Evolutionary conservation across 1,140 invertebrate species (phyloP).

Genomic region (Tigriopus japonicus): DNA sequence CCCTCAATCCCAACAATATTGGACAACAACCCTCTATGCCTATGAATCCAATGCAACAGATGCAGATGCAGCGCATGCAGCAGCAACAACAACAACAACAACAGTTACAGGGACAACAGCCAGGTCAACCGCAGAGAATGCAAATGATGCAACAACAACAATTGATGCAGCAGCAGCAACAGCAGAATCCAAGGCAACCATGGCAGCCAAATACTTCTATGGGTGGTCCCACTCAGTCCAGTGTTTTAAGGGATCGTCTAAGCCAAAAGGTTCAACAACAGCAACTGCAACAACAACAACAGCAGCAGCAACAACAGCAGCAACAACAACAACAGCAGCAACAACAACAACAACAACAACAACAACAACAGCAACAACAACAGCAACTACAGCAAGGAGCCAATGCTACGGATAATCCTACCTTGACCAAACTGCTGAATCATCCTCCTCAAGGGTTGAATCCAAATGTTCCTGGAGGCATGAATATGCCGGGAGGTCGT

Average conservation of each 20-base stretch:
- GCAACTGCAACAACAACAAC: constrained; percentile 6
- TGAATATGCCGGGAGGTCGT: not conserved
- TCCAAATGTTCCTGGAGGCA: not conserved
- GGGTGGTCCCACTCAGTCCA: too few species aligned
- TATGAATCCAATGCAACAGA: constrained; percentile 16
- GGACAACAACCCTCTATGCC: constrained; percentile 19
- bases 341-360: constrained; percentile 6
- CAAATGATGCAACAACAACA: constrained; percentile 26
- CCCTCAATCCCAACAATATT: too few species aligned
- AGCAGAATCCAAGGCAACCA: not conserved
- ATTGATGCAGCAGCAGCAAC: constrained; percentile 23
- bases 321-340: not conserved
- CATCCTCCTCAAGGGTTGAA: constrained; percentile 2
- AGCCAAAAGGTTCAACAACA: not conserved
- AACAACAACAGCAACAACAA: constrained; percentile 5
- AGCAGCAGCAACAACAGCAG: not conserved
- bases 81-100: constrained; percentile 24
- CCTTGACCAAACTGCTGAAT: not conserved
- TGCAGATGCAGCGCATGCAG: constrained; percentile 16
- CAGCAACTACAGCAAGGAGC: not conserved
- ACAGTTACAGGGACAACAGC: constrained; percentile 20
- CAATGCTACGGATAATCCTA: not conserved
- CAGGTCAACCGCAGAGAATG: constrained; percentile 25
- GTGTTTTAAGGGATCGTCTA: not conserved
- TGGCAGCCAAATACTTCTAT: constrained; percentile 3